Conservation (phyloP, 2,113 vertebrate species). For the Hippocampus mohnikei region DNA sequence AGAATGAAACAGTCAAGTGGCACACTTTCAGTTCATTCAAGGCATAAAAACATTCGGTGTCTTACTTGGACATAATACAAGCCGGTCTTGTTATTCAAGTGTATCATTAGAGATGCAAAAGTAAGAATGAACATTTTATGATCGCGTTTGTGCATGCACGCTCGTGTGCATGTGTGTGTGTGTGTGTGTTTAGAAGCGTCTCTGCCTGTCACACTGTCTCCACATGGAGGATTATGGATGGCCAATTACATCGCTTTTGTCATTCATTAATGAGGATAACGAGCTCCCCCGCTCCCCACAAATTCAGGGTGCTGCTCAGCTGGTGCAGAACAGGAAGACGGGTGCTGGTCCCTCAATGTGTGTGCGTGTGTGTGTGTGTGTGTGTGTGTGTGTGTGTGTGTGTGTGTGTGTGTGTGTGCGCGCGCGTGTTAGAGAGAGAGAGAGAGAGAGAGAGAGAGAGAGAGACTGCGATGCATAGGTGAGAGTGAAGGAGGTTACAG, state of each 20-base stretch:
- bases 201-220: slow-evolving; percentile 71
- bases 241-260: slow-evolving; percentile 78
- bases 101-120: slow-evolving; percentile 13
- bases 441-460: slow-evolving; percentile 4
- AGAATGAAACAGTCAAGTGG: slow-evolving; percentile 27
- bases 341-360: slow-evolving; percentile 31
- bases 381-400: no score
- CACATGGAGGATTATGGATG: slow-evolving; percentile 79
- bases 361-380: slow-evolving; percentile 12
- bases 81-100: slow-evolving; percentile 8
- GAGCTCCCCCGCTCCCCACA: slow-evolving; percentile 64
- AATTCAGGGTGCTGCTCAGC: slow-evolving; percentile 66
- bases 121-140: slow-evolving; percentile 40
- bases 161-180: background rate
- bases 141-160: background rate
- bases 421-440: no score
- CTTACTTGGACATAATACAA: slow-evolving; percentile 8
- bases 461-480: background rate
- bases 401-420: no score
- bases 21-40: slow-evolving; percentile 25
- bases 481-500: slow-evolving; percentile 17
- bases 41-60: background rate
- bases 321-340: slow-evolving; percentile 55
- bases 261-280: slow-evolving; percentile 73
- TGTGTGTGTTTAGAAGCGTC: slow-evolving; percentile 66